These are phyloP conservation scores for Dicyrtoma fusca DNA, from an alignment of 2,888 invertebrate genomes.

Conservation along the genomic window DNA sequence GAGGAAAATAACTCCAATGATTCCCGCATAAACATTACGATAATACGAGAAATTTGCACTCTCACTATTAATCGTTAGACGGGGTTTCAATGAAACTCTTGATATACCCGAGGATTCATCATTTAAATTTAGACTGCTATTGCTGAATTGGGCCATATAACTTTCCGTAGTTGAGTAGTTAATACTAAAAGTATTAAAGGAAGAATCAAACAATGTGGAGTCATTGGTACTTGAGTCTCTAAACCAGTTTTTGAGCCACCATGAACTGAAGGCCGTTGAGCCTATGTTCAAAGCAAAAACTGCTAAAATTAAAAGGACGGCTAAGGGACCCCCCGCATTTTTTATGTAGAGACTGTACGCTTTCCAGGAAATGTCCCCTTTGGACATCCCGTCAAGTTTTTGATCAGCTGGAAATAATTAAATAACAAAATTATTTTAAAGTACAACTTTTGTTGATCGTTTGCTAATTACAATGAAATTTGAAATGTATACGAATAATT, in stretches of 20 bases:
- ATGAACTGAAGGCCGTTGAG: slow-evolving; percentile 64
- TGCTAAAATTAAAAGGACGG: slow-evolving; percentile 60
- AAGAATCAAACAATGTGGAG: background rate
- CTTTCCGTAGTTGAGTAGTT: background rate
- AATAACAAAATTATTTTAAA: background rate
- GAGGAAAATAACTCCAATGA: slow-evolving; percentile 63
- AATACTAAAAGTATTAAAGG: background rate
- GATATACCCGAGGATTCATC: too few species aligned
- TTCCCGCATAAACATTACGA: slow-evolving; percentile 63
- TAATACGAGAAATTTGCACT: slow-evolving; percentile 63
- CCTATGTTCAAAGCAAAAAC: slow-evolving; percentile 63
- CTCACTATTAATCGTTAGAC: slow-evolving; percentile 58
- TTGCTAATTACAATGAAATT: too few species aligned
- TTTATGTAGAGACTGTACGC: slow-evolving; percentile 63
- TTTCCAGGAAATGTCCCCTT: slow-evolving; percentile 18
- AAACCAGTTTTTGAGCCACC: slow-evolving; percentile 68
- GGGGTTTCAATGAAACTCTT: too few species aligned
- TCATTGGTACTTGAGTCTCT: slow-evolving; percentile 54
- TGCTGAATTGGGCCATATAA: background rate
- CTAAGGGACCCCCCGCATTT: slow-evolving; percentile 63
- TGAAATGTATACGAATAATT: background rate
- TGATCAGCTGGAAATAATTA: slow-evolving; percentile 7
- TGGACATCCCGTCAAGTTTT: background rate
- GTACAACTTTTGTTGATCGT: too few species aligned
- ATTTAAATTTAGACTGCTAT: background rate